Evolutionary conservation across 2,113 vertebrate genomes (phyloP).

Genomic region (Apteryx owenii): DNA sequence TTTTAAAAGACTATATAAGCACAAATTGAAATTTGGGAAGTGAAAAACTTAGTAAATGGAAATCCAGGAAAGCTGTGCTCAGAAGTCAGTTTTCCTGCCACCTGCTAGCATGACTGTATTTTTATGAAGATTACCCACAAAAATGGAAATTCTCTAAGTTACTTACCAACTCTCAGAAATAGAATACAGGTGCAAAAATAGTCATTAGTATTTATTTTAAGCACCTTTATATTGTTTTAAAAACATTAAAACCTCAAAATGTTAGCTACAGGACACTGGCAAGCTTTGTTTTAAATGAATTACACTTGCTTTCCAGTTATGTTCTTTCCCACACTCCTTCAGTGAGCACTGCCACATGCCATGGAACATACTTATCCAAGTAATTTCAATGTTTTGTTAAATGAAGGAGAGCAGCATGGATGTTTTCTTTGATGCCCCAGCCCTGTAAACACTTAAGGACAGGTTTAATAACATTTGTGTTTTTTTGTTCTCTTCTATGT

Average conservation of each 20-base stretch:
- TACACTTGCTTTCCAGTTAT: conserved; percentile 34
- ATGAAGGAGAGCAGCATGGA: conserved; percentile 7
- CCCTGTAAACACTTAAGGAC: not conserved
- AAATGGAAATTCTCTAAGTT: conserved; percentile 67
- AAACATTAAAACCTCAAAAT: conserved; percentile 56
- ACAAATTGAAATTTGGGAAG: not conserved
- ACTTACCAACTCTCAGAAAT: conserved; percentile 68
- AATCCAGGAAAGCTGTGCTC: conserved; percentile 54
- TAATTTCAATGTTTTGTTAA: conserved; percentile 45
- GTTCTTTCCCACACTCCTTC: conserved; percentile 5
- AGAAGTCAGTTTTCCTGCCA: conserved; percentile 25
- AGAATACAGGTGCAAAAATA: conserved; percentile 66
- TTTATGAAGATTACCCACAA: conserved; percentile 51
- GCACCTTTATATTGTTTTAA: conserved; percentile 66
- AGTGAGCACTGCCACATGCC: not conserved
- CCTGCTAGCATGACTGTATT: conserved; percentile 55
- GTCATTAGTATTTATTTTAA: conserved; percentile 63
- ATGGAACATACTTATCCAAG: conserved; percentile 34
- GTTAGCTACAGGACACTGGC: conserved; percentile 64
- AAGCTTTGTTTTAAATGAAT: conserved; percentile 66
- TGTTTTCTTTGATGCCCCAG: not conserved
- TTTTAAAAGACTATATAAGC: not conserved
- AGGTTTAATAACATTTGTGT: not conserved
- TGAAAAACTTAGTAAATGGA: conserved; percentile 12
- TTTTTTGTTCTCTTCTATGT: not conserved